A percentile compares a stretch with the other conserved stretches of the same genome.
Evolutionary conservation across 2,797 vertebrate genomes (phyloP).

Genomic region (Megalops cyprinoides): DNA sequence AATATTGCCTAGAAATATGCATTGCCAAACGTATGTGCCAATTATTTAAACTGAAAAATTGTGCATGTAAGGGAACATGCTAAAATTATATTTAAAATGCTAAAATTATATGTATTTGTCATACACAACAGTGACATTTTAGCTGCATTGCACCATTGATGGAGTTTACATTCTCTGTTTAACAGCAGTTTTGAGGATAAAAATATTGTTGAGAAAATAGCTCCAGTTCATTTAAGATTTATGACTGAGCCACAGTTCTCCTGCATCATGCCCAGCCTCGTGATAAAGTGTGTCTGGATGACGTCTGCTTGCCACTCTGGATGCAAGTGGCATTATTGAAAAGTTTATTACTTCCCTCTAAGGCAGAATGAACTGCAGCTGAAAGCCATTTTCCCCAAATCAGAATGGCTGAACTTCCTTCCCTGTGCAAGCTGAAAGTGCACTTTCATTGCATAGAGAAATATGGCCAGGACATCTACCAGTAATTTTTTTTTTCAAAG

Average conservation of each 20-base stretch:
- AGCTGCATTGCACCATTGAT: not conserved
- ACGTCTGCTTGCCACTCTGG: slow-evolving; percentile 1
- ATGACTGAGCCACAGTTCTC: not conserved
- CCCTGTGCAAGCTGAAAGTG: not conserved
- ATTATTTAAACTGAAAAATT: too few species aligned
- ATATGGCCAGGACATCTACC: not conserved
- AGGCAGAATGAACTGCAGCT: not conserved
- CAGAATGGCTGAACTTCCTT: not conserved
- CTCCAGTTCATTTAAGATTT: slow-evolving; percentile 19
- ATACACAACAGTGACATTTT: not conserved
- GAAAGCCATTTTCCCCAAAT: not conserved
- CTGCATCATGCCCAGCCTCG: not conserved
- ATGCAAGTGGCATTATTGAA: slow-evolving; percentile 1
- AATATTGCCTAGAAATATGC: too few species aligned
- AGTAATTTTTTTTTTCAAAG: not conserved
- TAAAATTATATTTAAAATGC: too few species aligned
- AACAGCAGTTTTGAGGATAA: slow-evolving; percentile 10
- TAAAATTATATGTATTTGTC: too few species aligned
- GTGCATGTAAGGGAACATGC: too few species aligned
- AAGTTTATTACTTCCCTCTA: slow-evolving; percentile 13
- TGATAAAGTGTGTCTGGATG: slow-evolving; percentile 11
- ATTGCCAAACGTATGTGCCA: too few species aligned
- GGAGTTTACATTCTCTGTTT: not conserved
- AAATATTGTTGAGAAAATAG: slow-evolving; percentile 5
- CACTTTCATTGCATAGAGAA: not conserved